These are phyloP conservation scores for Micronycteris hirsuta DNA, from an alignment of 2,113 vertebrate genomes.

Conservation along the genomic window DNA sequence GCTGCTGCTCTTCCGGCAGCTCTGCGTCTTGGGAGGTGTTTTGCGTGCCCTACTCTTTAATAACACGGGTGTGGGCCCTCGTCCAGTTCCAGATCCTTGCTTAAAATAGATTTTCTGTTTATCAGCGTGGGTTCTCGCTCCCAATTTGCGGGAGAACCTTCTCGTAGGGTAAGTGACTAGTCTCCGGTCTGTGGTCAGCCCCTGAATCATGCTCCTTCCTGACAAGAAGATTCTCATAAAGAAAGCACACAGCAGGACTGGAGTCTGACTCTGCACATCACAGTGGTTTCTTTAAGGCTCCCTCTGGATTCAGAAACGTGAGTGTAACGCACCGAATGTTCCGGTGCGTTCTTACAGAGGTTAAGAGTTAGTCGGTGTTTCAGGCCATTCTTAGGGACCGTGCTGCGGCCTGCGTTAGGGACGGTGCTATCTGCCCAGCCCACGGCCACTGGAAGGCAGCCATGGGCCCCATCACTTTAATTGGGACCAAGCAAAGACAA, in stretches of 20 bases:
- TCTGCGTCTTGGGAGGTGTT: not conserved
- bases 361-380: not conserved
- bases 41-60: not conserved
- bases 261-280: not conserved
- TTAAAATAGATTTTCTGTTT: not conserved
- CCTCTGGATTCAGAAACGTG: not conserved
- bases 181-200: not conserved
- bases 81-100: not conserved
- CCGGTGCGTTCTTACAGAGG: not conserved
- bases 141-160: not conserved
- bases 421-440: fast-evolving
- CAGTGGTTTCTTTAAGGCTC: not conserved
- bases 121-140: not conserved
- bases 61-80: not conserved
- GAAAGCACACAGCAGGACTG: not conserved
- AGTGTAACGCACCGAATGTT: not conserved
- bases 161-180: not conserved
- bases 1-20: not conserved
- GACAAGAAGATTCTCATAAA: fast-evolving
- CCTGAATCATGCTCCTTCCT: not conserved
- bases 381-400: not conserved
- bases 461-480: not conserved
- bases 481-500: not conserved
- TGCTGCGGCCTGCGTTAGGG: not conserved
- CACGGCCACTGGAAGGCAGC: not conserved